Evolutionary conservation across 2,797 vertebrate species (phyloP).

Genomic region (Zenarchopterus dispar): DNA sequence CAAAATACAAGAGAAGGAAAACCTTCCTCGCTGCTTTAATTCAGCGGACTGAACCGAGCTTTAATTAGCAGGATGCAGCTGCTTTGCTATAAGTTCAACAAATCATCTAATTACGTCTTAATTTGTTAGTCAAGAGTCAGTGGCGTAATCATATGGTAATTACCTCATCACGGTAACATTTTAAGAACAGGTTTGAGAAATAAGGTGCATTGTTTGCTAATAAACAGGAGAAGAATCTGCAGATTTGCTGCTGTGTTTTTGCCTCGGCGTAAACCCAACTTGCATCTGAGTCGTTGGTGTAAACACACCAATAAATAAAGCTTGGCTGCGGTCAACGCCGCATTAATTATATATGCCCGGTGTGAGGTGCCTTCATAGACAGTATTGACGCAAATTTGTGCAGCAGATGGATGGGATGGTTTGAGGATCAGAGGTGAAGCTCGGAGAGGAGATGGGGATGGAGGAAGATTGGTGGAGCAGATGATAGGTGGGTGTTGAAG

Average conservation of each 20-base stretch:
- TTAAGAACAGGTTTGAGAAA: conserved; percentile 38
- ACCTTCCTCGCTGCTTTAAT: conserved; percentile 10
- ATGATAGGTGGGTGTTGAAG: conserved; percentile 75
- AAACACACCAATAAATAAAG: conserved; percentile 66
- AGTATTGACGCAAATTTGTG: conserved; percentile 38
- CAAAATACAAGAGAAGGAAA: conserved; percentile 2
- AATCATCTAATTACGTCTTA: conserved; percentile 57
- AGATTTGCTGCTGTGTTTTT: conserved; percentile 9
- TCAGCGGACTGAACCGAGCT: not conserved
- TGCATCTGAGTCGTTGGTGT: conserved; percentile 42
- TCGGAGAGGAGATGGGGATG: conserved; percentile 70
- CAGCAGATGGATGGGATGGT: conserved; percentile 72
- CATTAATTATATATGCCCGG: conserved; percentile 59
- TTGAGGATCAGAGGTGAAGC: conserved; percentile 71
- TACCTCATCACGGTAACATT: conserved; percentile 49
- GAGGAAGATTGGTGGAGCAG: conserved; percentile 67
- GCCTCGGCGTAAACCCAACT: conserved; percentile 43
- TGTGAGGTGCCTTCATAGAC: conserved; percentile 42
- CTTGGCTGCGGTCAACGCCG: conserved; percentile 50
- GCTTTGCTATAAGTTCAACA: conserved; percentile 48
- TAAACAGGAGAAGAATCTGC: conserved; percentile 9
- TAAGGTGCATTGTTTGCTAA: conserved; percentile 14
- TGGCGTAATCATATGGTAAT: conserved; percentile 52
- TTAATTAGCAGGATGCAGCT: conserved; percentile 44
- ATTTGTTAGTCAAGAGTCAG: conserved; percentile 59